Conservation (phyloP, 2,797 vertebrate species). For the Myotis myotis region DNA sequence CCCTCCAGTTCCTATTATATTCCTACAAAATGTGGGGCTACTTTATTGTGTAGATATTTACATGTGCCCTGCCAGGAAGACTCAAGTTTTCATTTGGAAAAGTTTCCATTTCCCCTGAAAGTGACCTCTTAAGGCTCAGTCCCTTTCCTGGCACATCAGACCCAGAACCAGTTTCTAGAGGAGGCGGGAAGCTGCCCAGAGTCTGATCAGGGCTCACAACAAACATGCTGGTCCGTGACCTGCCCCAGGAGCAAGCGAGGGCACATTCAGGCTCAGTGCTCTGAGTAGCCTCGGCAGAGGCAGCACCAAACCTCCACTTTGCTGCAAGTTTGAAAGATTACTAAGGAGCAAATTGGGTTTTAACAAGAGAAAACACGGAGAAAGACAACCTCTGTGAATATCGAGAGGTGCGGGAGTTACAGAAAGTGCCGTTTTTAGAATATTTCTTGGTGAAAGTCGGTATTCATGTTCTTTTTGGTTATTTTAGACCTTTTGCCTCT, state of each 20-base stretch:
- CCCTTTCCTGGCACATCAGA: neutral
- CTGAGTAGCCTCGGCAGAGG: neutral
- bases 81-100: conserved; percentile 14
- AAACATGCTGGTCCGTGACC: fast-evolving
- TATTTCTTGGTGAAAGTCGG: neutral
- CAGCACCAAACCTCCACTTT: fast-evolving
- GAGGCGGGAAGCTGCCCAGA: neutral
- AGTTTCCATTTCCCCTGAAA: neutral
- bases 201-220: fast-evolving
- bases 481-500: neutral
- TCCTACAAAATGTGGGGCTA: neutral
- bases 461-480: neutral
- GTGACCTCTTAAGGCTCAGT: conserved; percentile 38
- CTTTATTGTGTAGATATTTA: neutral
- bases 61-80: neutral
- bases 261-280: neutral
- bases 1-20: neutral
- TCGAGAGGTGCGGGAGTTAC: fast-evolving
- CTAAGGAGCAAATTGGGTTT: neutral
- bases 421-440: fast-evolving
- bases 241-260: neutral
- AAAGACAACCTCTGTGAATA: fast-evolving
- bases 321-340: fast-evolving
- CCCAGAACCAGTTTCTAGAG: neutral
- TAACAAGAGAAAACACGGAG: neutral